phyloP scores from a whole-genome alignment of 2,888 invertebrate genomes.

The Lissocephala sabroskyi region DNA sequence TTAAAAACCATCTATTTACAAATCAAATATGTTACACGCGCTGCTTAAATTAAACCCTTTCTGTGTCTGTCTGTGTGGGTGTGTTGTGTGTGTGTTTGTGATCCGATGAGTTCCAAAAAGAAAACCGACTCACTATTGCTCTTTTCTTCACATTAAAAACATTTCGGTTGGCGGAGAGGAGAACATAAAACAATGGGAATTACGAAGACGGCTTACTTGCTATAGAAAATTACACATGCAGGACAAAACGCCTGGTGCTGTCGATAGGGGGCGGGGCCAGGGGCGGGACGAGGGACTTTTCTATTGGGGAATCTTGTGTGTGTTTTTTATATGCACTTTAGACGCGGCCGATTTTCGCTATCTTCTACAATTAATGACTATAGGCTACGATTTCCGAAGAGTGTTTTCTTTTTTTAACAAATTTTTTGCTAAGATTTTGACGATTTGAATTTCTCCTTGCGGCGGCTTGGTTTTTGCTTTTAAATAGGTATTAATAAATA shows the following conservation, averaged over 20 bases:
- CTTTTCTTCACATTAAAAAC: no score
- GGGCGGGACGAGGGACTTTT: no score
- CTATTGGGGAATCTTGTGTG: conserved; percentile 21
- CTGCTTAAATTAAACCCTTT: not conserved
- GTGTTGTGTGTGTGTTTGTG: conserved; percentile 9
- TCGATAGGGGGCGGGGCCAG: no score
- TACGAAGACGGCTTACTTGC: no score
- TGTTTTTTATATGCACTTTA: conserved; percentile 56
- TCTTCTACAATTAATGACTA: conserved; percentile 62
- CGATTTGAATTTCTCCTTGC: conserved; percentile 26
- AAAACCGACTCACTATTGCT: conserved; percentile 32
- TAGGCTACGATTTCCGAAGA: conserved; percentile 52
- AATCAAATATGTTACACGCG: conserved; percentile 1
- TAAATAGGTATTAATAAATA: conserved; percentile 13
- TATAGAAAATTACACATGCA: no score
- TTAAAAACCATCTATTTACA: conserved; percentile 37
- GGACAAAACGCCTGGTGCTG: no score
- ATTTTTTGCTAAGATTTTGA: conserved; percentile 44
- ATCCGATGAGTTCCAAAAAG: conserved; percentile 18
- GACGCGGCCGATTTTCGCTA: conserved; percentile 55
- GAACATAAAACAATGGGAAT: no score
- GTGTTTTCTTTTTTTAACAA: conserved; percentile 38
- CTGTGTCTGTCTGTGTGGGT: not conserved
- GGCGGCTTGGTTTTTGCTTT: conserved; percentile 23
- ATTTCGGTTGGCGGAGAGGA: no score